Conservation (phyloP, 2,113 vertebrate species). For the Nicator chloris region DNA sequence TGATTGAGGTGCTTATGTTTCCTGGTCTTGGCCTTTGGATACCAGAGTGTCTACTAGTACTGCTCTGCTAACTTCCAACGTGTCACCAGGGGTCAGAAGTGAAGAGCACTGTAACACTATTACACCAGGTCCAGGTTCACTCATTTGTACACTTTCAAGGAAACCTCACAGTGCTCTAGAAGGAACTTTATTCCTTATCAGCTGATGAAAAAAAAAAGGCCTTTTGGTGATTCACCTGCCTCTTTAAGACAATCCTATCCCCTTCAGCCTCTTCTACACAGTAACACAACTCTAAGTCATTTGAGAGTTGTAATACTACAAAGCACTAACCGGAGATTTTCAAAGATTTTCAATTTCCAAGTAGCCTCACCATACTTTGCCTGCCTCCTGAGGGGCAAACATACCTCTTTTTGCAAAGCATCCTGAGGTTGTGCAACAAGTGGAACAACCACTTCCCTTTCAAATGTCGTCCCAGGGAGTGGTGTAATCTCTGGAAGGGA, state of each 20-base stretch:
- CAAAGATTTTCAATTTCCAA: neutral
- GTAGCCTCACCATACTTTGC: neutral
- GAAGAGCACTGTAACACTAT: neutral
- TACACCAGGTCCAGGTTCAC: neutral
- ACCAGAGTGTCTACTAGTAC: neutral
- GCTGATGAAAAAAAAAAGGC: neutral
- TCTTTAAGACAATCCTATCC: neutral
- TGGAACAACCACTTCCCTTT: neutral
- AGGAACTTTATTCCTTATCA: neutral
- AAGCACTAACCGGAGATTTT: neutral
- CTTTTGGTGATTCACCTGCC: neutral
- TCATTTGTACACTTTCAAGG: neutral
- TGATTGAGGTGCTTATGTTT: neutral
- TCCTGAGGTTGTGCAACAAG: neutral
- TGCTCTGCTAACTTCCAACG: neutral
- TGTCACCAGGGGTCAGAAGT: neutral
- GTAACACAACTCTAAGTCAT: neutral
- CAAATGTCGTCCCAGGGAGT: neutral
- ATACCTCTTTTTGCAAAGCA: conserved; percentile 52
- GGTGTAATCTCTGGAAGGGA: neutral
- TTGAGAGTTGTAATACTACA: neutral
- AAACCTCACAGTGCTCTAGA: neutral
- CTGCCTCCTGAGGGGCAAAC: neutral
- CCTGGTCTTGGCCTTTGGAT: neutral
- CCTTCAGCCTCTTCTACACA: neutral